Base-by-base conservation (phyloP, 2,888 invertebrate species). In the Zelleria hepariella region DNA sequence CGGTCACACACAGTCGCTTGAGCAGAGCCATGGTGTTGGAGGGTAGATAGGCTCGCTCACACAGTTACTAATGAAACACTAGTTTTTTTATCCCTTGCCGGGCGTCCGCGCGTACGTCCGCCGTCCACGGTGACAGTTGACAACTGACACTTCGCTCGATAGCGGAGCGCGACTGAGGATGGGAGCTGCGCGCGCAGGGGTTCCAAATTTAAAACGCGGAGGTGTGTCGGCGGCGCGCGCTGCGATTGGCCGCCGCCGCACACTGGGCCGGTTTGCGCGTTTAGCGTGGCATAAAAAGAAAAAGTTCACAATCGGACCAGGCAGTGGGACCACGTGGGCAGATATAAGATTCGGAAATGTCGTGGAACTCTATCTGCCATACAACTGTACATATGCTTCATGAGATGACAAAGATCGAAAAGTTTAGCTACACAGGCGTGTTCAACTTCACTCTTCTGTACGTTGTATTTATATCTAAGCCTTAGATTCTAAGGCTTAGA, bases 131-230 rank as follows among this genome's bases (percentile, higher is more conserved):
- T 75, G 73, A 70, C 78, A 77, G 77, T 76, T 82, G 82, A 75
- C 77, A 78, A 74, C 74, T 74, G 74, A 67, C 58, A 58, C 54
- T 8, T 25, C 47, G 85, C 75, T 86, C 85, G 72, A 86, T 86
- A 86, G 75, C 69, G 71, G 4, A 59, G 62, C 49, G 57, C 70
- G 71, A 69, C 72, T 67, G 73, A 68, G 67, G n/a, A n/a, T n/a
- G n/a, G n/a, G n/a, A n/a, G 32, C 10, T 78, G 85, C 84, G 86
- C 84, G 78, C 87, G 85, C 86, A 85, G 65, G 51, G 67, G 77
- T 80, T 81, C 85, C 80, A 80, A 80, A 85, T 84, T 80, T 81
- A 86, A 86, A 80, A 71, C 74, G 70, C 71, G 86, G 80, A 85
- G 87, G 87, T 87, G 86, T 87, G 87, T 86, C 87, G 74, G 69